Conservation (phyloP, 2,888 invertebrate species). For the Pandemis cinnamomeana region DNA sequence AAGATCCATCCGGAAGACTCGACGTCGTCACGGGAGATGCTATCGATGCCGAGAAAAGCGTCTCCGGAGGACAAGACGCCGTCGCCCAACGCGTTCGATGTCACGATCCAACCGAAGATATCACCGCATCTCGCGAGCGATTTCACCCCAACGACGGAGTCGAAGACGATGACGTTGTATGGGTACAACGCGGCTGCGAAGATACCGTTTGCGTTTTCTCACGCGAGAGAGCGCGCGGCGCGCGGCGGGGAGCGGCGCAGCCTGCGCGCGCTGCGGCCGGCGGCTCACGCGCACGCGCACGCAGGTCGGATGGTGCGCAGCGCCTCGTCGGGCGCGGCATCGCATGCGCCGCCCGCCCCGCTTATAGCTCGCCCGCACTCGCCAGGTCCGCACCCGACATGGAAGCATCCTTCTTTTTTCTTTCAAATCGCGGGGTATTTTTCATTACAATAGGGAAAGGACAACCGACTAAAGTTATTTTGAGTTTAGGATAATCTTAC, state of each 20-base stretch:
- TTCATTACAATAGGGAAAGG: too few relatives aligned
- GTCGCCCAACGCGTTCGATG: conserved; percentile 62
- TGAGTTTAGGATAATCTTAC: too few relatives aligned
- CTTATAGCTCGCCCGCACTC: conserved; percentile 71
- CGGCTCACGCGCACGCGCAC: conserved; percentile 58
- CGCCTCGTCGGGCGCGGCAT: conserved; percentile 79
- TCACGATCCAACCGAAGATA: conserved; percentile 76
- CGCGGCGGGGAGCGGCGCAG: conserved; percentile 58
- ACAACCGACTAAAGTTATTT: too few relatives aligned
- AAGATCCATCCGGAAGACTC: conserved; percentile 77
- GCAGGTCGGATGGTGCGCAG: conserved; percentile 83
- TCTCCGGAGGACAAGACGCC: conserved; percentile 74
- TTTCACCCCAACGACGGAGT: conserved; percentile 72
- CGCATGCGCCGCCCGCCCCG: conserved; percentile 72
- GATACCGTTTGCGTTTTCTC: conserved; percentile 80
- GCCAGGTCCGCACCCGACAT: conserved; percentile 68
- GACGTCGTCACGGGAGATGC: conserved; percentile 65
- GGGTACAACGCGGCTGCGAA: conserved; percentile 82
- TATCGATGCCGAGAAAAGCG: conserved; percentile 65
- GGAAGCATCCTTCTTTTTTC: conserved; percentile 17
- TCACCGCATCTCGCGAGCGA: conserved; percentile 73
- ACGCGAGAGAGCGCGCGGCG: conserved; percentile 52
- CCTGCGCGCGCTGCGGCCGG: conserved; percentile 63
- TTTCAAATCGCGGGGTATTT: not conserved
- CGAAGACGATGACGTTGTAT: conserved; percentile 78